A percentile compares a stretch with the other conserved stretches of the same genome.
phyloP scores from a whole-genome alignment of 1,140 invertebrate species.

The Adoxophyes honmai region DNA sequence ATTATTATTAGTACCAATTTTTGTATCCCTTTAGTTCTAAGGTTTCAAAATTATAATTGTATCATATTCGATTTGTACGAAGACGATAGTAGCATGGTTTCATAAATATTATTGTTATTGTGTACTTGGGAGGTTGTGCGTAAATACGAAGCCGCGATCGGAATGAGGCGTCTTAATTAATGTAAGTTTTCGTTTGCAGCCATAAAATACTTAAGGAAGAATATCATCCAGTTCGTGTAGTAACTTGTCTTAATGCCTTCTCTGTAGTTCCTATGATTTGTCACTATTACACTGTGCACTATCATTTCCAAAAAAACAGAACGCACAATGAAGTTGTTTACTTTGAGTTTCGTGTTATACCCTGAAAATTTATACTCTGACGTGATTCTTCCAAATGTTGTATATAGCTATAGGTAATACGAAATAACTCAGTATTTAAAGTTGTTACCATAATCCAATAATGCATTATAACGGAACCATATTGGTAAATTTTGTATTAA shows the following conservation, averaged over 20 bases:
- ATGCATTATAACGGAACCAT: slow-evolving; percentile 19
- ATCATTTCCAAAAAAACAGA: not conserved
- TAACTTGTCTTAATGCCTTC: no score
- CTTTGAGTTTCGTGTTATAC: no score
- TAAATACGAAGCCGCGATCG: slow-evolving; percentile 27
- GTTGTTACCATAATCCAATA: slow-evolving; percentile 28
- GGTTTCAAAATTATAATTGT: slow-evolving; percentile 70
- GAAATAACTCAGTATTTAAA: slow-evolving; percentile 25
- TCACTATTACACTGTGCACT: no score
- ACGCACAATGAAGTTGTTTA: slow-evolving; percentile 21
- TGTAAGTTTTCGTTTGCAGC: not conserved
- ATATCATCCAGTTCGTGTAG: not conserved
- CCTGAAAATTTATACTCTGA: not conserved
- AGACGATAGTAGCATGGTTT: slow-evolving; percentile 44
- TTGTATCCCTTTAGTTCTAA: slow-evolving; percentile 65
- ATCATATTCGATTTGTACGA: slow-evolving; percentile 46
- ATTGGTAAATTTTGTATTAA: slow-evolving; percentile 16
- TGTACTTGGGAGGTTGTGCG: slow-evolving; percentile 59
- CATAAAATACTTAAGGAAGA: slow-evolving; percentile 6
- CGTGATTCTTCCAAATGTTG: slow-evolving; percentile 29
- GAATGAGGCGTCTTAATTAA: no score
- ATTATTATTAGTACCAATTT: slow-evolving; percentile 72
- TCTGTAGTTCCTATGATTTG: slow-evolving; percentile 18
- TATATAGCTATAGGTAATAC: slow-evolving; percentile 31
- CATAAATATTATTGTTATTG: slow-evolving; percentile 52